phyloP scores from a whole-genome alignment of 2,113 vertebrate genomes.

The Dipodomys spectabilis region DNA sequence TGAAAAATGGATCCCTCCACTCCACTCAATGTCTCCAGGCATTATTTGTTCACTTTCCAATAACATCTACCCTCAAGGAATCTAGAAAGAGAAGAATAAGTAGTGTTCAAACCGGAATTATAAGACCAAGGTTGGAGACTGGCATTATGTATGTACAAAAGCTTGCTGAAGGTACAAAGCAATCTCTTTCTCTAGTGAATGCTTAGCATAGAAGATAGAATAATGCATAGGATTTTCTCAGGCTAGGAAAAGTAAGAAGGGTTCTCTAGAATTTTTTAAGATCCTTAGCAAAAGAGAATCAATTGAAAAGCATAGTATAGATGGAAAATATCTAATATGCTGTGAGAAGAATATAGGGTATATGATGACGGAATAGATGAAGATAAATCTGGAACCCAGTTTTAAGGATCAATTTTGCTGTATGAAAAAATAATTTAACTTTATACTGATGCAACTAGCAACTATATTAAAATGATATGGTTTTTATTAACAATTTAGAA shows the following conservation, averaged over 20 bases:
- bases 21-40: background rate
- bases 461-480: background rate
- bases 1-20: background rate
- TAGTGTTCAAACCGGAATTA: background rate
- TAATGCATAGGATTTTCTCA: background rate
- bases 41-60: background rate
- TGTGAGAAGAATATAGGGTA: background rate
- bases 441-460: background rate
- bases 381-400: background rate
- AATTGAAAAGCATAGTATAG: background rate
- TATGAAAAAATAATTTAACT: background rate
- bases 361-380: background rate
- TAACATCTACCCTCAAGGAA: constrained; percentile 1
- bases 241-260: background rate
- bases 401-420: background rate
- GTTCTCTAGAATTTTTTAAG: background rate
- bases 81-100: constrained; percentile 1
- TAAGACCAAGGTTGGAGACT: background rate
- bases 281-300: background rate
- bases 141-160: background rate
- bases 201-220: background rate
- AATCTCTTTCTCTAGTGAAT: background rate
- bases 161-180: background rate
- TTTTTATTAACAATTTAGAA: background rate
- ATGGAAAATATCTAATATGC: background rate